Conservation (phyloP, 2,113 vertebrate genomes). For the Sander lucioperca region DNA sequence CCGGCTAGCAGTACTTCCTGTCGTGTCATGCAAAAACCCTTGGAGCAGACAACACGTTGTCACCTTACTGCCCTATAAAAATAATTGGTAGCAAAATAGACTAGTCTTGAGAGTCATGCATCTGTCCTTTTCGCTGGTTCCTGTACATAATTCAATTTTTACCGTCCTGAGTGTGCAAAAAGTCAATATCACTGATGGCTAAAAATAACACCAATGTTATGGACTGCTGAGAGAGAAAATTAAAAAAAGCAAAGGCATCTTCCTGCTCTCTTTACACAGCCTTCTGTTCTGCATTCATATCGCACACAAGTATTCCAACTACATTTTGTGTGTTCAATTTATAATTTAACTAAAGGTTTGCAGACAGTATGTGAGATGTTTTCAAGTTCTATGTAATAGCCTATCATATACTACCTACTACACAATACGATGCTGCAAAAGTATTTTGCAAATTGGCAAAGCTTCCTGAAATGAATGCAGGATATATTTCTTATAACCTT, state of each 20-base stretch:
- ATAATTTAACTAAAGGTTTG: constrained; percentile 2
- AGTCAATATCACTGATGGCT: constrained; percentile 45
- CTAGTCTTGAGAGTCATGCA: constrained; percentile 47
- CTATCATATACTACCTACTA: background rate
- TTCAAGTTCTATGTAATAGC: constrained; percentile 44
- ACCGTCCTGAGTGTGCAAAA: constrained; percentile 66
- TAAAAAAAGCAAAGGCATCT: constrained; percentile 39
- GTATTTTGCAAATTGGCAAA: constrained; percentile 44
- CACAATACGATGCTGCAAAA: constrained; percentile 40
- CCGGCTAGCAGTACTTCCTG: constrained; percentile 53
- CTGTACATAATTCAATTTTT: constrained; percentile 51
- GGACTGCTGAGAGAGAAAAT: constrained; percentile 52
- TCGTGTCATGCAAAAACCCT: constrained; percentile 27
- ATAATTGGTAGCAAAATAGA: constrained; percentile 76
- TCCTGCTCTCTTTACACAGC: constrained; percentile 45
- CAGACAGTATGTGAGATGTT: constrained; percentile 44
- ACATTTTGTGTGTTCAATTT: background rate
- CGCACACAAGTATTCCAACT: background rate
- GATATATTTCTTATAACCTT: constrained; percentile 33
- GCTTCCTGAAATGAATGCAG: constrained; percentile 58
- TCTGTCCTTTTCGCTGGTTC: constrained; percentile 37
- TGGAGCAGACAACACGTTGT: constrained; percentile 6
- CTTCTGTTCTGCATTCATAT: background rate
- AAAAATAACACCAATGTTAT: constrained; percentile 53
- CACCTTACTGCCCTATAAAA: constrained; percentile 61